phyloP scores from a whole-genome alignment of 1,140 invertebrate genomes.

The Papilio xuthus region DNA sequence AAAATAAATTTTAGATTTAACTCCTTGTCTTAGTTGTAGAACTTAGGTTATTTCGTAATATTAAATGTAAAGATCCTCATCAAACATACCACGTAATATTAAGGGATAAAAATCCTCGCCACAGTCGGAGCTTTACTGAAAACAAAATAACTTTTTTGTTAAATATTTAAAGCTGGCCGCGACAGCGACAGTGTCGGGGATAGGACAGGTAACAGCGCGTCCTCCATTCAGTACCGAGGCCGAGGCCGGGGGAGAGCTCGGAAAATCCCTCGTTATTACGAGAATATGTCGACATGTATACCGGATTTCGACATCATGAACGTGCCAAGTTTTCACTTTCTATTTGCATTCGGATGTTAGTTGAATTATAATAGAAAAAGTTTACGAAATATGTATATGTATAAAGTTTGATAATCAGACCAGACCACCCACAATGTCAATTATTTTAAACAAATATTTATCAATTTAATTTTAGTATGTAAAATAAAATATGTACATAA shows the following conservation, averaged over 20 bases:
- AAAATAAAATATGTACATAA: neutral
- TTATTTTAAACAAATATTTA: neutral
- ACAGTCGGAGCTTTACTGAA: conserved; percentile 39
- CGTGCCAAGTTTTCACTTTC: conserved; percentile 36
- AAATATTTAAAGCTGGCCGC: conserved; percentile 48
- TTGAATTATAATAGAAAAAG: neutral
- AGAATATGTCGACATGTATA: conserved; percentile 47
- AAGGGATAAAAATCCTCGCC: conserved; percentile 39
- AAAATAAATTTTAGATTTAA: neutral
- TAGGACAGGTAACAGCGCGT: conserved; percentile 43
- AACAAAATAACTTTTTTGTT: conserved; percentile 53
- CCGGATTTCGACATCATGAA: conserved; percentile 40
- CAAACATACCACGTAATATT: conserved; percentile 13
- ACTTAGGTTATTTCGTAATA: neutral
- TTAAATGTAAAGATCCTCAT: conserved; percentile 4
- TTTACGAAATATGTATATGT: neutral
- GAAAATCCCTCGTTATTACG: conserved; percentile 48
- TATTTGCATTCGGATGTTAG: neutral
- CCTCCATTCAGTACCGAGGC: conserved; percentile 38
- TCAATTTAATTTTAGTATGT: neutral
- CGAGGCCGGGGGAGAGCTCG: conserved; percentile 35
- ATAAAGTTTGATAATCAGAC: neutral
- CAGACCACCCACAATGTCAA: neutral
- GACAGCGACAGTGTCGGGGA: conserved; percentile 33
- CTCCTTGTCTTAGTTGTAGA: neutral